A percentile compares a stretch with the other conserved stretches of the same genome.
These are phyloP conservation scores for Hyalella azteca DNA, from an alignment of 2,888 invertebrate species.

Conservation along the genomic window DNA sequence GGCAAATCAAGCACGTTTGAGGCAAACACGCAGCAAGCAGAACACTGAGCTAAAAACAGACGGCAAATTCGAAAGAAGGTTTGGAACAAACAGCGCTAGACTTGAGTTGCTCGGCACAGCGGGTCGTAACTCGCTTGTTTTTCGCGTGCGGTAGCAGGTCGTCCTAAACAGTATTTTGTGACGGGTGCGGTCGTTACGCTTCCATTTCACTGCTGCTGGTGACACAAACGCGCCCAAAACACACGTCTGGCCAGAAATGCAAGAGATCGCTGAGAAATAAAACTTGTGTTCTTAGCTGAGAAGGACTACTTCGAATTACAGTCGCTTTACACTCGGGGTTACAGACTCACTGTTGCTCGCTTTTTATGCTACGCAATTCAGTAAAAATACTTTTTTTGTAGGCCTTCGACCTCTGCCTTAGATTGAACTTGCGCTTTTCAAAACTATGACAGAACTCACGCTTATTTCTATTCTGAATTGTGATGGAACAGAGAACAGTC, in stretches of 20 bases:
- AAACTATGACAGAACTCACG: too few relatives aligned
- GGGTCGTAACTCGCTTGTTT: constrained; percentile 27
- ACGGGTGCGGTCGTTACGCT: constrained; percentile 23
- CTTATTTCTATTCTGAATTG: too few relatives aligned
- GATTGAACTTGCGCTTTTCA: too few relatives aligned
- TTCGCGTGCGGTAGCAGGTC: constrained; percentile 2
- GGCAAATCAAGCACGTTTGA: neutral
- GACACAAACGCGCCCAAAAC: constrained; percentile 36
- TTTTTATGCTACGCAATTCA: neutral
- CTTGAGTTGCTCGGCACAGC: neutral
- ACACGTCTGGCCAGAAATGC: constrained; percentile 35
- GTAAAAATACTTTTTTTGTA: too few relatives aligned
- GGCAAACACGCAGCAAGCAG: neutral
- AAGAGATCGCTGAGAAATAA: constrained; percentile 22
- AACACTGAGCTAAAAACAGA: neutral
- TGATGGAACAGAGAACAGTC: too few relatives aligned
- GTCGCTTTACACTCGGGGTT: neutral
- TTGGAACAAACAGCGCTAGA: too few relatives aligned
- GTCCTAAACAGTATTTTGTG: constrained; percentile 28
- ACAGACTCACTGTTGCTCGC: neutral
- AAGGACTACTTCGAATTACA: constrained; percentile 35
- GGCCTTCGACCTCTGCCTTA: too few relatives aligned
- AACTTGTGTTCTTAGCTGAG: constrained; percentile 20
- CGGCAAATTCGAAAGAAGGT: neutral
- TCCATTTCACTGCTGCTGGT: constrained; percentile 37